These are phyloP conservation scores for Petrocephalus zakoni DNA, from an alignment of 2,113 vertebrate species.

Conservation along the genomic window DNA sequence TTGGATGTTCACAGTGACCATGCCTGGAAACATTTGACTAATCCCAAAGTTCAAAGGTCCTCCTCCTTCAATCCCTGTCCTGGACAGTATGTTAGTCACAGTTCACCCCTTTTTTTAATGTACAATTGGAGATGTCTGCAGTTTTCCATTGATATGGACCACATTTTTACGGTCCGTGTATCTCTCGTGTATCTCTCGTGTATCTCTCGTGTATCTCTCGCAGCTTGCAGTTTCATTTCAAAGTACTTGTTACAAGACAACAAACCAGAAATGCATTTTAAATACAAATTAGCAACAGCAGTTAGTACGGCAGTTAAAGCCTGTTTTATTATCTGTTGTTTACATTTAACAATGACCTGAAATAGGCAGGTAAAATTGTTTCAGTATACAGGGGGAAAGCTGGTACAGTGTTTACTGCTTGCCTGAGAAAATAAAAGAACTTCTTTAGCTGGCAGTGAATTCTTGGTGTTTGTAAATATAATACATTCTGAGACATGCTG, in stretches of 20 bases:
- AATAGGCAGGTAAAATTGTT: neutral
- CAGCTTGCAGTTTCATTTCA: neutral
- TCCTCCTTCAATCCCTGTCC: neutral
- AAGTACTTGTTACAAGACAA: neutral
- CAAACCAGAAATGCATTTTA: neutral
- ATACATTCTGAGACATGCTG: neutral
- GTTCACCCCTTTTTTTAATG: conserved; percentile 40
- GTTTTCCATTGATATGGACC: conserved; percentile 14
- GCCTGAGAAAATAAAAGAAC: neutral
- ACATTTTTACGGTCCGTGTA: conserved; percentile 12
- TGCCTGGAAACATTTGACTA: neutral
- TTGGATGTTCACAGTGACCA: neutral
- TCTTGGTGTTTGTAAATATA: neutral
- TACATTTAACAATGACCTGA: neutral
- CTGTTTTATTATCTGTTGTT: neutral
- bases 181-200: too few relatives aligned
- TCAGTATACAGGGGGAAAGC: neutral
- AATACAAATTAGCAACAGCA: neutral
- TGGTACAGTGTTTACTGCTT: neutral
- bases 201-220: neutral
- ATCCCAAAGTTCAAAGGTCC: neutral
- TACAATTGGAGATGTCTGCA: conserved; percentile 32
- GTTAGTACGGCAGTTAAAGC: neutral
- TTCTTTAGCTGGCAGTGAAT: neutral
- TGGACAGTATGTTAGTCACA: conserved; percentile 4